Conservation (phyloP, 2,113 vertebrate genomes). For the Apistogramma diplotaenia region DNA sequence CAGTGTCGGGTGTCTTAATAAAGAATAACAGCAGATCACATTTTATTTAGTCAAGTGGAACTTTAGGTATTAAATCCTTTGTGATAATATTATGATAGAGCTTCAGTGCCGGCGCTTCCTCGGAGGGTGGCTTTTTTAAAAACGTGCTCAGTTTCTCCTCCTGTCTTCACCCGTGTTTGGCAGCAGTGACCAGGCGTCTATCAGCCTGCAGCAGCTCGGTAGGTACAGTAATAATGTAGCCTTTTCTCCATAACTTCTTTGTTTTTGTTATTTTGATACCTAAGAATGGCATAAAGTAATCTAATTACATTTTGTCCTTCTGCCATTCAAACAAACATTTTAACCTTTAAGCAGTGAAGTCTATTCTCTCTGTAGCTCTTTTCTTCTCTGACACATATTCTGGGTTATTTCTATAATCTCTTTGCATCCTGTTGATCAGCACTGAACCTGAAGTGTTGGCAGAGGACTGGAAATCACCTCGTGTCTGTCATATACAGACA, state of each 20-base stretch:
- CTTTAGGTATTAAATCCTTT: background rate
- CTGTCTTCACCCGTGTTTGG: background rate
- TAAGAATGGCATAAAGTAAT: background rate
- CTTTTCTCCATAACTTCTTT: background rate
- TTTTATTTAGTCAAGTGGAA: slow-evolving; percentile 34
- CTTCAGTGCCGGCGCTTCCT: background rate
- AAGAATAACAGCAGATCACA: slow-evolving; percentile 14
- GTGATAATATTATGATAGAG: slow-evolving; percentile 11
- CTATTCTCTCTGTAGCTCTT: too few species aligned
- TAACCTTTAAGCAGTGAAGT: too few species aligned
- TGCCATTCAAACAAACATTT: background rate
- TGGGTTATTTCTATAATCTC: too few species aligned
- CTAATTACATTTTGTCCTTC: background rate
- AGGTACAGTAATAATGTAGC: background rate
- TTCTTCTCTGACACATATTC: too few species aligned
- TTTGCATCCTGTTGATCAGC: background rate
- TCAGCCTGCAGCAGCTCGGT: slow-evolving; percentile 1
- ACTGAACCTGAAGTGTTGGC: background rate
- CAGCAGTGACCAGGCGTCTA: background rate
- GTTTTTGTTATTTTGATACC: background rate
- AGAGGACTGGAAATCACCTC: background rate
- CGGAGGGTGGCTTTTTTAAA: background rate
- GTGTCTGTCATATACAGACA: too few species aligned
- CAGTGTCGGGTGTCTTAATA: background rate
- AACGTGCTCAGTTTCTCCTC: background rate